Evolutionary conservation across 2,113 vertebrate species (phyloP).

Genomic region (Pedetes capensis): DNA sequence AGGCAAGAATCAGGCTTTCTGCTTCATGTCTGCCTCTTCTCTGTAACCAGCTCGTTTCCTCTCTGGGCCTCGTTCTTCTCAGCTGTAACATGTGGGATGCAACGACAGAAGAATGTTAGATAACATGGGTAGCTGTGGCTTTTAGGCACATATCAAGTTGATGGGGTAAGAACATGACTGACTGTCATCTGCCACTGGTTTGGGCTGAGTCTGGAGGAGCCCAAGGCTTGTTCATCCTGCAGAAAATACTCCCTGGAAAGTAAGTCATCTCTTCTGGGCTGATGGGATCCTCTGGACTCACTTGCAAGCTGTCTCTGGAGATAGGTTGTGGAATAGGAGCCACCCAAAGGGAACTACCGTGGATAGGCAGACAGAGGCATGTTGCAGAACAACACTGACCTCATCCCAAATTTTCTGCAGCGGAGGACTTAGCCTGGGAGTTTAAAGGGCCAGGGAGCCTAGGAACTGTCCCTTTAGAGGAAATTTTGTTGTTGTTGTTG

Average conservation of each 20-base stretch:
- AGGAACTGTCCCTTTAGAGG: not conserved
- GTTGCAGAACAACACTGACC: not conserved
- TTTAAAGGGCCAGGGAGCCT: not conserved
- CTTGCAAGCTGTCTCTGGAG: not conserved
- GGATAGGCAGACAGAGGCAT: not conserved
- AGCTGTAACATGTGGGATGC: slow-evolving; percentile 21
- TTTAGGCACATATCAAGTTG: not conserved
- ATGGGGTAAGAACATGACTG: not conserved
- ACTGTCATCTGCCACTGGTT: not conserved
- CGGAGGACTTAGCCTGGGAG: not conserved
- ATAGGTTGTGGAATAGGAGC: not conserved
- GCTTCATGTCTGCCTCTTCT: not conserved
- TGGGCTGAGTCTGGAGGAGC: not conserved
- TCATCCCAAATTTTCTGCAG: not conserved
- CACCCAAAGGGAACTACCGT: not conserved
- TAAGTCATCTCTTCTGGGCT: not conserved
- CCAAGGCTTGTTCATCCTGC: not conserved
- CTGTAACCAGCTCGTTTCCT: not conserved
- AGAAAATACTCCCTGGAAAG: slow-evolving; percentile 4
- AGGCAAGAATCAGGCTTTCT: not conserved
- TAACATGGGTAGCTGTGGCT: not conserved
- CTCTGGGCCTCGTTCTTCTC: not conserved
- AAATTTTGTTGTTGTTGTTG: no score
- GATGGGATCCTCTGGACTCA: not conserved
- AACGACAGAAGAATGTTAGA: not conserved